A percentile compares a stretch with the other conserved stretches of the same genome.
Evolutionary conservation across 1,140 invertebrate species (phyloP).

Genomic region (Chionoecetes opilio): DNA sequence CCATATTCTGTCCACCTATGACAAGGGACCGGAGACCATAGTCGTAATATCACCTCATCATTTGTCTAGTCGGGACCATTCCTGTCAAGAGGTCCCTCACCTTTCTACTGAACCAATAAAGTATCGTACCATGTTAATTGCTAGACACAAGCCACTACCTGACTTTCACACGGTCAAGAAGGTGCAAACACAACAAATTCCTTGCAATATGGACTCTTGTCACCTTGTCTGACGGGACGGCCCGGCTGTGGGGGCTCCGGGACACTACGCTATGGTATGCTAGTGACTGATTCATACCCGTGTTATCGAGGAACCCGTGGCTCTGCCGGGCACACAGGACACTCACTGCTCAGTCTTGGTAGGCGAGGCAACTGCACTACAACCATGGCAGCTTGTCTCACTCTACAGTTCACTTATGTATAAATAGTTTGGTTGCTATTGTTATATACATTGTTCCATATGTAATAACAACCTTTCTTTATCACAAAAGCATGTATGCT

Average conservation of each 20-base stretch:
- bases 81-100: neutral
- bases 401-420: conserved; percentile 9
- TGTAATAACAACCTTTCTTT: neutral
- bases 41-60: neutral
- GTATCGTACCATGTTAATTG: no score
- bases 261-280: conserved; percentile 58
- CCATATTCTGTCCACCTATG: neutral
- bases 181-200: neutral
- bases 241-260: conserved; percentile 37
- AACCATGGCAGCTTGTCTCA: neutral
- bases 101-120: neutral
- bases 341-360: neutral
- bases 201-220: neutral
- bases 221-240: neutral
- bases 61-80: no score
- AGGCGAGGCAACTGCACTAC: neutral
- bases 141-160: neutral
- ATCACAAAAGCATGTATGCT: neutral
- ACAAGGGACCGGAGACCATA: neutral
- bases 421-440: conserved; percentile 20
- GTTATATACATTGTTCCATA: neutral
- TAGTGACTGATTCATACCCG: conserved; percentile 73
- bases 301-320: conserved; percentile 60
- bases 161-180: neutral
- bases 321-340: conserved; percentile 44